Conservation (phyloP, 2,797 vertebrate species). For the Eidolon dupreanum region DNA sequence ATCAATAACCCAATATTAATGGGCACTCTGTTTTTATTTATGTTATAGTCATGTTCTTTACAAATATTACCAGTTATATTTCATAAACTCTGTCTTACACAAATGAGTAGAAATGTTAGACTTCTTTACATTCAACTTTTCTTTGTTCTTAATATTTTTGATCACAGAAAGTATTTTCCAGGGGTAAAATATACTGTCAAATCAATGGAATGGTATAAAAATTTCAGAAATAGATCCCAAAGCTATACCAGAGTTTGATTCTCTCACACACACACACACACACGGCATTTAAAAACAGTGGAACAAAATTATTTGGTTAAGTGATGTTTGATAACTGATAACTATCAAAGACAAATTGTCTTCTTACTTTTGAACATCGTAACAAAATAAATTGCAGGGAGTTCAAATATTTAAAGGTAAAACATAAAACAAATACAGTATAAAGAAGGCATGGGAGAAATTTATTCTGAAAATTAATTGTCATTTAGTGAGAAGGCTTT, state of each 20-base stretch:
- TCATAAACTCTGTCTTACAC: neutral
- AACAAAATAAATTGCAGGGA: neutral
- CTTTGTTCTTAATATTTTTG: neutral
- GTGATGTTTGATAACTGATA: neutral
- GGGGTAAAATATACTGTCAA: neutral
- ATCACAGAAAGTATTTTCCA: neutral
- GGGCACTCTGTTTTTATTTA: neutral
- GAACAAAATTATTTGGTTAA: neutral
- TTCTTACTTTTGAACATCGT: neutral
- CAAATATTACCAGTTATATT: neutral
- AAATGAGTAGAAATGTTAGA: neutral
- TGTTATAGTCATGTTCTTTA: neutral
- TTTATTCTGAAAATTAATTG: neutral
- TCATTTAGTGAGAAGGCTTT: neutral
- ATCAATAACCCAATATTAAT: neutral
- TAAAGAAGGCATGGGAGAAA: neutral
- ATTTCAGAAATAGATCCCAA: neutral
- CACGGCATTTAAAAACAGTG: neutral
- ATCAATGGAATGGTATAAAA: neutral
- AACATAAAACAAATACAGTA: neutral
- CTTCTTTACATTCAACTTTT: neutral
- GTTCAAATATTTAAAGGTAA: neutral
- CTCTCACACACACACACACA: too few species aligned
- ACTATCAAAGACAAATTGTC: neutral
- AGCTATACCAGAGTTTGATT: neutral